These are phyloP conservation scores for Yponomeuta sedellus DNA, from an alignment of 2,888 invertebrate species.

Conservation along the genomic window DNA sequence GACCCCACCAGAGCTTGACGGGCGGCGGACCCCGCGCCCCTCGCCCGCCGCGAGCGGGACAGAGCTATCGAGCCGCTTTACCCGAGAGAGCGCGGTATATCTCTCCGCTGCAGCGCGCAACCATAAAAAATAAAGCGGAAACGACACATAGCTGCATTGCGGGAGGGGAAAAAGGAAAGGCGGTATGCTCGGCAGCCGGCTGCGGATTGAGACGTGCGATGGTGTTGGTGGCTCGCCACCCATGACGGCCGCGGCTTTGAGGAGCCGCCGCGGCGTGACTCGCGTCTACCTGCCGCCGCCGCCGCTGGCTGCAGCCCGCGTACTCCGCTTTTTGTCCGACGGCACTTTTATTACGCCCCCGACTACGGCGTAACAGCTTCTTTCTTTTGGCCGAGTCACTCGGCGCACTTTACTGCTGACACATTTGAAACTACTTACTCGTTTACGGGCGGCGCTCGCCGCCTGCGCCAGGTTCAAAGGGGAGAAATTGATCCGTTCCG, in stretches of 20 bases:
- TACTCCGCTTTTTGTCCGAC: conserved; percentile 61
- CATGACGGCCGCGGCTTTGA: conserved; percentile 72
- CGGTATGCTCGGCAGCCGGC: conserved; percentile 66
- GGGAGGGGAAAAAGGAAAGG: conserved; percentile 75
- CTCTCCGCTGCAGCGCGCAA: conserved; percentile 70
- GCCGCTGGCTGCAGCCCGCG: conserved; percentile 33
- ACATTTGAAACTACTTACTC: conserved; percentile 66
- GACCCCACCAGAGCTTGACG: conserved; percentile 58
- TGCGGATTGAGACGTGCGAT: conserved; percentile 76
- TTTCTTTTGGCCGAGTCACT: conserved; percentile 49
- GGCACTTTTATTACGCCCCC: conserved; percentile 70
- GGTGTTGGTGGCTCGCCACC: conserved; percentile 75
- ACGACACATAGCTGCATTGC: conserved; percentile 74
- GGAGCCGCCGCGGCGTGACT: conserved; percentile 47
- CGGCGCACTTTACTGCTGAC: conserved; percentile 58
- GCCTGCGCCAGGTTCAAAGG: conserved; percentile 46
- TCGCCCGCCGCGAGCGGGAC: conserved; percentile 40
- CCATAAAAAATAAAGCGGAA: conserved; percentile 75
- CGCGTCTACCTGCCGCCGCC: conserved; percentile 38
- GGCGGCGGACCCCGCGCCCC: conserved; percentile 45
- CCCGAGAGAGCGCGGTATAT: conserved; percentile 59
- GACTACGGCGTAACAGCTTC: conserved; percentile 41
- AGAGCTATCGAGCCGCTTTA: conserved; percentile 47
- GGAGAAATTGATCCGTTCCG: conserved; percentile 60
- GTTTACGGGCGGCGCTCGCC: conserved; percentile 53